Percentiles rank a stretch among this genome's conserved stretches.
Conservation (phyloP, 1,140 invertebrate species). For the Diabrotica virgifera region DNA sequence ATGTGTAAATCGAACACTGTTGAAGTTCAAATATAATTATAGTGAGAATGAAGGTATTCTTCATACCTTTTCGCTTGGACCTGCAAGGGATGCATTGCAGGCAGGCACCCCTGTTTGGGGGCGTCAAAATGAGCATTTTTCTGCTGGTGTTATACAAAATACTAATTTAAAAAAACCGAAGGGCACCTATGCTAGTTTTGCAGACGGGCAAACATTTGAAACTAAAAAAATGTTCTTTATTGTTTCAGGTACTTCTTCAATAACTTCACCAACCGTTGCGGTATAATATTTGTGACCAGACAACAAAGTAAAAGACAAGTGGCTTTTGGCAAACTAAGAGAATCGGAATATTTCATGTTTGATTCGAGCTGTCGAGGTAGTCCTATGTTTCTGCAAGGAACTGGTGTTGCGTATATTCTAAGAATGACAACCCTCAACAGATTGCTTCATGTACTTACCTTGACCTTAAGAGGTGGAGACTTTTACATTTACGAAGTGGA, state of each 20-base stretch:
- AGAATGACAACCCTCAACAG: constrained; percentile 58
- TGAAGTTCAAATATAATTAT: too few species aligned
- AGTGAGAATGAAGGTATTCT: too few species aligned
- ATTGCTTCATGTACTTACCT: constrained; percentile 52
- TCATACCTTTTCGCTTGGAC: too few species aligned
- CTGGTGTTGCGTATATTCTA: constrained; percentile 56
- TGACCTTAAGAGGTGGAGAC: constrained; percentile 44
- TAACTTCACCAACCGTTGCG: constrained; percentile 48
- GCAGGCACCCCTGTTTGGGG: too few species aligned
- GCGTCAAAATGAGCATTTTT: too few species aligned
- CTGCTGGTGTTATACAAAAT: too few species aligned
- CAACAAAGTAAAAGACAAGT: constrained; percentile 48
- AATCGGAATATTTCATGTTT: constrained; percentile 60
- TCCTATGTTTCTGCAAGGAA: constrained; percentile 56
- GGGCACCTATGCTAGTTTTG: too few species aligned
- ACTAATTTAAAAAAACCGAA: too few species aligned
- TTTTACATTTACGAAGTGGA: constrained; percentile 44
- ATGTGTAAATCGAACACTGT: too few species aligned
- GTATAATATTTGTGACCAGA: constrained; percentile 53
- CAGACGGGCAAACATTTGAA: too few species aligned
- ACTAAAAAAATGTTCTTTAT: neutral
- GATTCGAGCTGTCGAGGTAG: constrained; percentile 59
- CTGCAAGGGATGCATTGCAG: too few species aligned
- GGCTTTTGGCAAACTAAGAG: constrained; percentile 54
- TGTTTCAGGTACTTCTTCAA: constrained; percentile 54